A percentile compares a stretch with the other conserved stretches of the same genome.
These are phyloP conservation scores for Trissonchulus sp. DNA, from an alignment of 2,888 invertebrate species.

Conservation along the genomic window DNA sequence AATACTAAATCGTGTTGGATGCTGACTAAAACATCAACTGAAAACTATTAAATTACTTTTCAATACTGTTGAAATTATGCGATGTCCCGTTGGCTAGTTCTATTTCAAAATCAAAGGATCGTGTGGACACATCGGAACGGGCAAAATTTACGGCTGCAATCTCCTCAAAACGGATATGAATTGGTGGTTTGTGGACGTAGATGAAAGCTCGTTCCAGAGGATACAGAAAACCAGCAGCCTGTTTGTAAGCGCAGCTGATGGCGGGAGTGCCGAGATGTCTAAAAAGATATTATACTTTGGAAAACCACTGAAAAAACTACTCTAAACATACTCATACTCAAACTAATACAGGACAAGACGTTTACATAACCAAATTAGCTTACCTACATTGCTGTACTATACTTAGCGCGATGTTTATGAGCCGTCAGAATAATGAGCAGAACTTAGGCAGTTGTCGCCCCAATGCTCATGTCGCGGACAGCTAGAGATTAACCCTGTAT, in stretches of 20 bases:
- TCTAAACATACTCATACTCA: no score
- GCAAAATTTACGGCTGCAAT: constrained; percentile 61
- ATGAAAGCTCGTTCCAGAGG: constrained; percentile 96
- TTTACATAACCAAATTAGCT: no score
- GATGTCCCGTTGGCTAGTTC: constrained; percentile 78
- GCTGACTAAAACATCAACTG: no score
- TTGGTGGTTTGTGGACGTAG: constrained; percentile 95
- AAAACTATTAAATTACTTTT: constrained; percentile 62
- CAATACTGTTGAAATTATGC: constrained; percentile 93
- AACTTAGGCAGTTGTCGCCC: no score
- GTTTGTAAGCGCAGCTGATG: constrained; percentile 91
- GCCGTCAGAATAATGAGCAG: no score
- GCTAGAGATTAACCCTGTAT: no score
- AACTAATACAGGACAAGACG: no score
- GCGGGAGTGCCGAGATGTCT: constrained; percentile 78
- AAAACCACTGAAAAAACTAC: no score
- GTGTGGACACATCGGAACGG: constrained; percentile 53
- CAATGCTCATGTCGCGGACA: no score
- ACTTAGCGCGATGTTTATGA: no score
- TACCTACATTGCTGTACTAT: no score
- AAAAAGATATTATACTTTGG: constrained; percentile 37
- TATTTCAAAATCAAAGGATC: constrained; percentile 59
- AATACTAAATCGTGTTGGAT: no score
- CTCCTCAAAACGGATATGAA: constrained; percentile 96
- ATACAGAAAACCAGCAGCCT: constrained; percentile 91